phyloP scores from a whole-genome alignment of 2,113 vertebrate genomes.

The Saimiri boliviensis region DNA sequence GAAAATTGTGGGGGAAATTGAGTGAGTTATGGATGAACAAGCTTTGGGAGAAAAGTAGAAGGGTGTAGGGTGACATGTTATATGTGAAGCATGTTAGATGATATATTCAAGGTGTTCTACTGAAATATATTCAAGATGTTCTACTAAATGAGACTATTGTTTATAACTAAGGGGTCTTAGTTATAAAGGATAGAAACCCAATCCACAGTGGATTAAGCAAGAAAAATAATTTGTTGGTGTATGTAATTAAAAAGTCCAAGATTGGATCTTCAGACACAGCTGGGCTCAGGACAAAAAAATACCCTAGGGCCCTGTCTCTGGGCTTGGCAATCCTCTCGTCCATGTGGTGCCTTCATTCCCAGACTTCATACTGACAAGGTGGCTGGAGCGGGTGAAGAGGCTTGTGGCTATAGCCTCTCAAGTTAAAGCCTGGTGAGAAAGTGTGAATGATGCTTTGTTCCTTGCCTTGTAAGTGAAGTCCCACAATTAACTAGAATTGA shows the following conservation, averaged over 20 bases:
- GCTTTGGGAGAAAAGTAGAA: neutral
- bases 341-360: neutral
- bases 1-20: neutral
- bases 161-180: neutral
- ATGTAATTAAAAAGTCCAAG: neutral
- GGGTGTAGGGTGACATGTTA: neutral
- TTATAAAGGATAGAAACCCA: constrained; percentile 25
- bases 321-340: neutral
- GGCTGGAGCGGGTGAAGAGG: neutral
- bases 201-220: neutral
- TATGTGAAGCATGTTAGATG: neutral
- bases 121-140: neutral
- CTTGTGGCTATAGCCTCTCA: neutral
- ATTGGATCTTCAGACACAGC: neutral
- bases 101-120: neutral
- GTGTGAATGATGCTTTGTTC: neutral
- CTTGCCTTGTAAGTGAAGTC: neutral
- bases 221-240: neutral
- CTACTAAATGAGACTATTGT: neutral
- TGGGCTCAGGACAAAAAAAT: neutral
- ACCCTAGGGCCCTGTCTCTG: neutral
- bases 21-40: neutral
- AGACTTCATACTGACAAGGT: neutral
- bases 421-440: neutral
- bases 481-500: neutral